A percentile compares a stretch with the other conserved stretches of the same genome.
These are phyloP conservation scores for Tinea semifulvella DNA, from an alignment of 2,888 invertebrate genomes.

Conservation along the genomic window DNA sequence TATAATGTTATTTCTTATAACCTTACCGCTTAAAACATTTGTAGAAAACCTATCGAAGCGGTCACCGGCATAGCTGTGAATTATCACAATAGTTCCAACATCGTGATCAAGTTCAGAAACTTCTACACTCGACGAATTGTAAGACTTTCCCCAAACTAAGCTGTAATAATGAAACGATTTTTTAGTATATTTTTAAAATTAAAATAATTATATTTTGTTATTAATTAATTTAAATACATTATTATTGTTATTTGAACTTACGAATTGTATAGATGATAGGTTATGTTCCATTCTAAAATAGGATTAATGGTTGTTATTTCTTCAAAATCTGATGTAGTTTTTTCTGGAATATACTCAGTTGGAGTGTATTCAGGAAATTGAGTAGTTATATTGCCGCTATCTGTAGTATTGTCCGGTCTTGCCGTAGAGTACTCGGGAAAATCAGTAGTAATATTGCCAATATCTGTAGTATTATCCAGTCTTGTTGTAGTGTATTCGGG, in stretches of 20 bases:
- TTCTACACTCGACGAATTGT: not conserved
- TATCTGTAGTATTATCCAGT: too few species aligned
- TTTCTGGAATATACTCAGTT: not conserved
- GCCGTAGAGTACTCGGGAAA: too few species aligned
- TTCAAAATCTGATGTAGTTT: not conserved
- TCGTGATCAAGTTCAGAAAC: not conserved
- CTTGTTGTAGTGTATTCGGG: too few species aligned
- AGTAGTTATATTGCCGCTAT: too few species aligned
- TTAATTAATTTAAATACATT: not conserved
- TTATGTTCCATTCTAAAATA: not conserved
- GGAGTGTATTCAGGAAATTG: too few species aligned
- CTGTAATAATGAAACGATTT: not conserved
- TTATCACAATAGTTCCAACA: constrained; percentile 1
- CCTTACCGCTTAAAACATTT: not conserved
- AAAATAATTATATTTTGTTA: not conserved
- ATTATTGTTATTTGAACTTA: not conserved
- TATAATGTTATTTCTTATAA: not conserved
- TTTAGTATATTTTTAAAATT: too few species aligned
- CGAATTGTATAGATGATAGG: constrained; percentile 1
- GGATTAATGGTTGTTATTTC: not conserved
- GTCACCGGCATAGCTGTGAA: not conserved
- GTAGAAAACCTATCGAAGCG: not conserved
- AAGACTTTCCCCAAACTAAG: not conserved
- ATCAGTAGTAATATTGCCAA: too few species aligned
- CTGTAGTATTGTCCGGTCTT: too few species aligned